Conservation (phyloP, 2,113 vertebrate genomes). For the Shinisaurus crocodilurus region DNA sequence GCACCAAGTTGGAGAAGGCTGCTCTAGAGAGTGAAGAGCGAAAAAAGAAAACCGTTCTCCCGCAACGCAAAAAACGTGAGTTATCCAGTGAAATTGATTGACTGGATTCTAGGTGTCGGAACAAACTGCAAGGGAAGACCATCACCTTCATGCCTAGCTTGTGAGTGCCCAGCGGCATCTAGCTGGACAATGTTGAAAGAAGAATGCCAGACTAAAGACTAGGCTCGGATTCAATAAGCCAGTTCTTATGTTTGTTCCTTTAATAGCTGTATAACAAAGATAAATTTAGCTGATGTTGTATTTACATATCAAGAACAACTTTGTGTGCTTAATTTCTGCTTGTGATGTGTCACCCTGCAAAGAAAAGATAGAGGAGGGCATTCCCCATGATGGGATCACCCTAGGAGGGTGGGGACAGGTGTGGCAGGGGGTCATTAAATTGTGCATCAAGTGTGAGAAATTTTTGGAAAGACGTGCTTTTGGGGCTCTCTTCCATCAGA, state of each 20-base stretch:
- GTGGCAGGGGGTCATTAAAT: neutral
- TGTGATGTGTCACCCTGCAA: too few relatives aligned
- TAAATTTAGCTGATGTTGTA: neutral
- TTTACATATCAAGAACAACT: too few relatives aligned
- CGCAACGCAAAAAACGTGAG: too few relatives aligned
- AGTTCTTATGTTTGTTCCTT: too few relatives aligned
- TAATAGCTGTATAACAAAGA: neutral
- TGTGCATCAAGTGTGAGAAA: neutral
- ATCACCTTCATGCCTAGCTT: neutral
- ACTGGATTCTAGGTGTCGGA: neutral
- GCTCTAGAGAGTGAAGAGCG: too few relatives aligned
- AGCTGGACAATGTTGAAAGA: neutral
- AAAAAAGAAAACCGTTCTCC: too few relatives aligned
- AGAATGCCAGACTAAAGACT: neutral
- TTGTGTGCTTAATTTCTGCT: too few relatives aligned
- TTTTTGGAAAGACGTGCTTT: neutral
- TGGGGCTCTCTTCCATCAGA: neutral
- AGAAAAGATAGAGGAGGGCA: neutral
- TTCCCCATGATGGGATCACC: neutral
- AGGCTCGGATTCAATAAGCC: too few relatives aligned
- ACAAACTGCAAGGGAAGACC: neutral
- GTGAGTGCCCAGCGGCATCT: neutral
- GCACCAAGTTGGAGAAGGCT: too few relatives aligned
- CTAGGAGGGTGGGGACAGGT: neutral
- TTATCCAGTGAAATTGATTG: too few relatives aligned